Percentiles rank a stretch among this genome's conserved stretches.
These are phyloP conservation scores for Acrocyrtus sp. DNA, from an alignment of 2,888 invertebrate genomes.

Conservation along the genomic window DNA sequence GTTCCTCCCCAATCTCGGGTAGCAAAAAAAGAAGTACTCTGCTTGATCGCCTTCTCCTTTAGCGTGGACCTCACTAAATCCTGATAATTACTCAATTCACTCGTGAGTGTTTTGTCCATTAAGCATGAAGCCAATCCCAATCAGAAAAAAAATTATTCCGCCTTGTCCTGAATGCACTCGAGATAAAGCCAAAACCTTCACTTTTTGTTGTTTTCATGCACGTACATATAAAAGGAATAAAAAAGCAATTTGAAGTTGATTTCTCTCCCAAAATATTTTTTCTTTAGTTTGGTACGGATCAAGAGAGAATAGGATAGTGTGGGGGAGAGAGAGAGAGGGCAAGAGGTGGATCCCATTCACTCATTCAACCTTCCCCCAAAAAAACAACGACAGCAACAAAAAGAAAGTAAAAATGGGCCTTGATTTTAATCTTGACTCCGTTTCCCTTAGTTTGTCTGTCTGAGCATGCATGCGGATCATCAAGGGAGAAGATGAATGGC, in stretches of 20 bases:
- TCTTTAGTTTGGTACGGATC: background rate
- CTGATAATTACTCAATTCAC: constrained; percentile 15
- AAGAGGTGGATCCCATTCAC: background rate
- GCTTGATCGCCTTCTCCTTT: no score
- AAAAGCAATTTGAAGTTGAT: background rate
- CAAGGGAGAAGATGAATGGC: constrained; percentile 16
- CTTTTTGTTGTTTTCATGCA: no score
- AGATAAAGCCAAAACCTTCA: no score
- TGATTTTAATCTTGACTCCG: constrained; percentile 38
- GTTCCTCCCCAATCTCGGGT: no score
- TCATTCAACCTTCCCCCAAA: background rate
- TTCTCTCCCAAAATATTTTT: background rate
- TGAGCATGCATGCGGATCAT: background rate
- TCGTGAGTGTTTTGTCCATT: no score
- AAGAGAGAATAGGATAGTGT: background rate
- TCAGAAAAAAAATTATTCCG: no score
- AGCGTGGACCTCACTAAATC: no score
- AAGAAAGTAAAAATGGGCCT: background rate
- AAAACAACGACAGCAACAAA: background rate
- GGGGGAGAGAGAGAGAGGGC: background rate
- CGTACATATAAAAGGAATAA: no score
- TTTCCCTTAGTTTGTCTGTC: background rate
- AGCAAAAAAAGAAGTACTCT: no score
- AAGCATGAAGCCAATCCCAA: background rate
- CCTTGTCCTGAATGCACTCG: no score